Evolutionary conservation across 2,797 vertebrate genomes (phyloP).

Genomic region (Anolis apletophallus): DNA sequence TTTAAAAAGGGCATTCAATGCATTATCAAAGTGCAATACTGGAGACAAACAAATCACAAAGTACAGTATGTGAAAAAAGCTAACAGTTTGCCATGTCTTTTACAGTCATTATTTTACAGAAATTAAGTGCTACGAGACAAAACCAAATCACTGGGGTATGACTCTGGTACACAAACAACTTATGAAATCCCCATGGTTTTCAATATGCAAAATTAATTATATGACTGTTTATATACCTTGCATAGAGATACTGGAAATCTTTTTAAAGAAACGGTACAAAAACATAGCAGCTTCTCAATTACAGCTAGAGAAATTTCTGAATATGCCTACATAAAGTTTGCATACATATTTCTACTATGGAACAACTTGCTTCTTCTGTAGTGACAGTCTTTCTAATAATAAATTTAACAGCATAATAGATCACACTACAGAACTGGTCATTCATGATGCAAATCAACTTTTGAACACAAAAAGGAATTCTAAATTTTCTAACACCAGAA

Average conservation of each 20-base stretch:
- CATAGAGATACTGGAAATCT: background rate
- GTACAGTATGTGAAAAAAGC: slow-evolving; percentile 2
- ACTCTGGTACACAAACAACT: slow-evolving; percentile 38
- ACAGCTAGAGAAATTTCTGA: background rate
- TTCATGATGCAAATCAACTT: background rate
- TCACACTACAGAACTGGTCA: background rate
- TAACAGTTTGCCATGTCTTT: background rate
- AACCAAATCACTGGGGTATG: slow-evolving; percentile 22
- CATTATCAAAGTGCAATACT: background rate
- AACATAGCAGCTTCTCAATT: background rate
- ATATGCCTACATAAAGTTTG: background rate
- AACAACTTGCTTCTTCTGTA: background rate
- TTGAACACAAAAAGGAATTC: background rate
- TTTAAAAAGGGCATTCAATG: background rate
- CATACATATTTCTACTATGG: background rate
- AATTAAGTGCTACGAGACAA: slow-evolving; percentile 32
- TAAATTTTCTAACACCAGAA: background rate
- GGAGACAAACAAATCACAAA: slow-evolving; percentile 16
- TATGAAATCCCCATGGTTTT: slow-evolving; percentile 37
- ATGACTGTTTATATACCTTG: background rate
- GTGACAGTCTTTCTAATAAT: background rate
- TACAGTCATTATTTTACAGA: slow-evolving; percentile 19
- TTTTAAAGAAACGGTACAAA: slow-evolving; percentile 3
- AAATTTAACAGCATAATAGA: background rate
- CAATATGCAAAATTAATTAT: slow-evolving; percentile 36